Conservation (phyloP, 2,113 vertebrate species). For the Bos indicus region DNA sequence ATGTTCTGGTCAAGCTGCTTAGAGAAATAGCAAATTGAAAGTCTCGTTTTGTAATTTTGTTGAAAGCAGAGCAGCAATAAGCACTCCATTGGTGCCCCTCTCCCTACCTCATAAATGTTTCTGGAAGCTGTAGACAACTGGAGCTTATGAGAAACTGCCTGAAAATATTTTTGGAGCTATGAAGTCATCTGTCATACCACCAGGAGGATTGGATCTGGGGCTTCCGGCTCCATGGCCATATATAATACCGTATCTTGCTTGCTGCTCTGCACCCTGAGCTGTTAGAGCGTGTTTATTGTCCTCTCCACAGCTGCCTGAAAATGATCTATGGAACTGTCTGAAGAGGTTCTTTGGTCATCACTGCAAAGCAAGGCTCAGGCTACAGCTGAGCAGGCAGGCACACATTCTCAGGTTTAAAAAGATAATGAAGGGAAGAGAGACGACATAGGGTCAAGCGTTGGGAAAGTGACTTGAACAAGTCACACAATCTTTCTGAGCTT, state of each 20-base stretch:
- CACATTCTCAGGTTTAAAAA: background rate
- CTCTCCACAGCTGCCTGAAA: background rate
- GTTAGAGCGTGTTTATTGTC: background rate
- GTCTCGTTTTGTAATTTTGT: rapidly evolving
- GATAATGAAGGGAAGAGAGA: background rate
- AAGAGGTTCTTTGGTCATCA: background rate
- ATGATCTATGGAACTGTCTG: background rate
- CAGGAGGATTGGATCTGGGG: background rate
- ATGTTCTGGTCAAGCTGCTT: background rate
- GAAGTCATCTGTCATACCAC: background rate
- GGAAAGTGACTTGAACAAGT: background rate
- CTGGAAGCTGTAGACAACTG: background rate
- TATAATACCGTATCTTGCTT: background rate
- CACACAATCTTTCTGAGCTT: background rate
- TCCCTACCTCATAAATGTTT: background rate
- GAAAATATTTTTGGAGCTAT: background rate
- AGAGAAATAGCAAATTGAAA: background rate
- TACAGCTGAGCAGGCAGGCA: background rate
- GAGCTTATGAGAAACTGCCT: background rate
- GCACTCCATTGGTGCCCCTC: background rate
- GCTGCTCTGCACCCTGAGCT: background rate
- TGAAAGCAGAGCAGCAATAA: background rate
- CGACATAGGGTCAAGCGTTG: background rate
- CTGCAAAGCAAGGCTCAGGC: background rate
- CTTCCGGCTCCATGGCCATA: background rate